Base-by-base conservation (phyloP, 2,797 vertebrate genomes). In the Cephalopachus bancanus region DNA sequence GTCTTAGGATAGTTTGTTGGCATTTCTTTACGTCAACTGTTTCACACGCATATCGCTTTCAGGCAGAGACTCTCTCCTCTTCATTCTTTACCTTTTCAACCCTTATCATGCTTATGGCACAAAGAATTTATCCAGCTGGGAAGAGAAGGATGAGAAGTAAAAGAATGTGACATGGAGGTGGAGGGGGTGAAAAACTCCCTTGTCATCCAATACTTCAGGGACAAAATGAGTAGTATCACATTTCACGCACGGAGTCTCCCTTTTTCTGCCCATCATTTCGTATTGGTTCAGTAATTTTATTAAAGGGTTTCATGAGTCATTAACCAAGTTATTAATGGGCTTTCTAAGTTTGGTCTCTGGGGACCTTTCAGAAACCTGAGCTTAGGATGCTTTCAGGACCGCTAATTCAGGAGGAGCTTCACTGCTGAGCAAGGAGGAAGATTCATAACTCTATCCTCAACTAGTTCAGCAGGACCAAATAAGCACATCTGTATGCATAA, bases 261-360 rank as follows among this genome's bases (percentile, higher is more conserved):
- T 80, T 83, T 71, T 92, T 89, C 55, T 84, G 71, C 3, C 28
- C 49, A 93, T 92, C 51, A 80, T 33, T 91, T 80, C 7, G 24
- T 60, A 83, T 53, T 88, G 67, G 59, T 49, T 93, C 67, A 88
- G 7, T 26, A 65, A 92, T 95, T 89, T 85, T 87, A 83, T 79
- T 88, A 69, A 89, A 84, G 14, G 57, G 4, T 69, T 93, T 96
- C 22, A 85, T 28, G 69, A 59, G 10, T 64, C 57, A 83, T 88
- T 85, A 79, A 59, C 49, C 22, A 88, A 89, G 60, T 94, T 89
- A 83, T 81, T 30, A 88, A 44, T 33, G 51, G 22, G 28, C 37
- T 30, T 87, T 95, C 14, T 78, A 72, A 55, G 24, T 81, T 87
- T 87, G 19, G 59, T 87, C 81, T 88, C 24, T 8, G 15, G 5